phyloP scores from a whole-genome alignment of 2,797 vertebrate species.

The Heterohyrax brucei region DNA sequence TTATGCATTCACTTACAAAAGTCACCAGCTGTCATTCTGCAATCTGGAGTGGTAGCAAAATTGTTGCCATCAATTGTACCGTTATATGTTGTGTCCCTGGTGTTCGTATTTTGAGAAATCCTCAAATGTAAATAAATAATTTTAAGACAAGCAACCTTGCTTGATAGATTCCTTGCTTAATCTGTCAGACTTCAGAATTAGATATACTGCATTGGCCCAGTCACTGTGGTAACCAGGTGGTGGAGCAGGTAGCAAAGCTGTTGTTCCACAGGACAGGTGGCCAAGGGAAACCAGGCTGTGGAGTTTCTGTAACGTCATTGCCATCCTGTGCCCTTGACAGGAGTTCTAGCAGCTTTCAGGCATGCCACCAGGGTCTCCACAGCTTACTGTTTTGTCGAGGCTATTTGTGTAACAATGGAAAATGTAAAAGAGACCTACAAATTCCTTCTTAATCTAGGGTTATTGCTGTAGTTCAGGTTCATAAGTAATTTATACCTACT shows the following conservation, averaged over 20 bases:
- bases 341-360: not conserved
- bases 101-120: constrained; percentile 79
- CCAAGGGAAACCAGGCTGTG: constrained; percentile 30
- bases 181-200: constrained; percentile 66
- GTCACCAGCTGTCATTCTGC: constrained; percentile 63
- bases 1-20: not conserved
- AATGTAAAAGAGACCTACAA: constrained; percentile 60
- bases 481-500: not conserved
- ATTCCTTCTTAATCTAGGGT: constrained; percentile 44
- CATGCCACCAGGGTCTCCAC: constrained; percentile 65
- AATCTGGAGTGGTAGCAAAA: not conserved
- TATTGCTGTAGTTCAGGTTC: constrained; percentile 39
- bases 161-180: constrained; percentile 39
- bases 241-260: constrained; percentile 48
- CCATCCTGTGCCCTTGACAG: constrained; percentile 63
- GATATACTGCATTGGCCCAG: constrained; percentile 65
- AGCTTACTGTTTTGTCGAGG: not conserved
- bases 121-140: constrained; percentile 58
- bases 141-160: constrained; percentile 62
- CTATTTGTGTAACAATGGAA: constrained; percentile 29
- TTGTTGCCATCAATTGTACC: constrained; percentile 64
- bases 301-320: constrained; percentile 65
- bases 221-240: constrained; percentile 69
- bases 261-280: constrained; percentile 79
- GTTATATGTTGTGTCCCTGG: constrained; percentile 17